A percentile compares a stretch with the other conserved stretches of the same genome.
Evolutionary conservation across 2,113 vertebrate species (phyloP).

Genomic region (Amblyopsis rosae): DNA sequence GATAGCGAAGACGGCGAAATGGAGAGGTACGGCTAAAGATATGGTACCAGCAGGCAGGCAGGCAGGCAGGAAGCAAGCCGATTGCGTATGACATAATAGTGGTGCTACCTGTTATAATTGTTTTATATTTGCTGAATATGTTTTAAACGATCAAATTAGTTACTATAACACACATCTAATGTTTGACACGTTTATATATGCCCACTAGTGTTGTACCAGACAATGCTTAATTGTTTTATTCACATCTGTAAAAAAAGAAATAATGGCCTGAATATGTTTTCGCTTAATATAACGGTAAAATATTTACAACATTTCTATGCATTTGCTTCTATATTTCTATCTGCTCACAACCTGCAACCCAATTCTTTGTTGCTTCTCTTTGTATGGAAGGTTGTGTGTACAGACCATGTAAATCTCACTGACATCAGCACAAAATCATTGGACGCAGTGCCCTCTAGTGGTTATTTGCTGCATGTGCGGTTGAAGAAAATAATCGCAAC

Average conservation of each 20-base stretch:
- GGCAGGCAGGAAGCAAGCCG: conserved; percentile 10
- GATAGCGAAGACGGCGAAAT: conserved; percentile 11
- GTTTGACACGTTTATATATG: too few species aligned
- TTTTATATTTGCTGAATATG: too few species aligned
- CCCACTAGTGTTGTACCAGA: too few species aligned
- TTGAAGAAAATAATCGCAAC: background rate
- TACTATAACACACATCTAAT: too few species aligned
- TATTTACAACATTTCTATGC: background rate
- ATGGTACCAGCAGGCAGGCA: conserved; percentile 25
- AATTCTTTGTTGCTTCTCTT: conserved; percentile 66
- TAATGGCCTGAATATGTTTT: background rate
- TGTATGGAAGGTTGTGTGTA: conserved; percentile 57
- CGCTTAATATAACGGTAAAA: background rate
- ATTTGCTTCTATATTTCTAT: background rate
- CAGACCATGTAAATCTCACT: conserved; percentile 48
- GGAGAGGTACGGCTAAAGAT: conserved; percentile 25
- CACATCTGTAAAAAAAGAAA: too few species aligned
- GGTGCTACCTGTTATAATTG: too few species aligned
- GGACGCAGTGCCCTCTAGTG: conserved; percentile 79
- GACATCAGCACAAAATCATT: conserved; percentile 61
- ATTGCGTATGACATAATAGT: too few species aligned
- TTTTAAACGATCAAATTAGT: too few species aligned
- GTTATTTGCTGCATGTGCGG: conserved; percentile 24
- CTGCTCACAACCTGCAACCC: conserved; percentile 22
- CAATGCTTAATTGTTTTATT: too few species aligned